phyloP scores from a whole-genome alignment of 2,888 invertebrate genomes.

The Spilosoma lubricipeda region DNA sequence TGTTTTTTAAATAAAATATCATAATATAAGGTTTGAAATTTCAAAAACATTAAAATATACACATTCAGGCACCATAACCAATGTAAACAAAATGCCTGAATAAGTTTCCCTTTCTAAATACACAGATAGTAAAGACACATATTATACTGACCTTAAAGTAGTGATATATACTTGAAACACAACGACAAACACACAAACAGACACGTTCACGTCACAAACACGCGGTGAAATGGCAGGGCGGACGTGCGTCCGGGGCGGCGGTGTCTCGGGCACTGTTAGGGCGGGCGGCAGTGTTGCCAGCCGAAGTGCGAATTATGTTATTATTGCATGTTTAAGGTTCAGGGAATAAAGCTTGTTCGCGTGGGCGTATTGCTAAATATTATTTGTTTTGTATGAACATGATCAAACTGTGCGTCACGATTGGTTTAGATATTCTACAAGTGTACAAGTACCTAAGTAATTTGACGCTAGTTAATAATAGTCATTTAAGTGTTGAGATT shows the following conservation, averaged over 20 bases:
- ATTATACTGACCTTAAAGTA: constrained; percentile 18
- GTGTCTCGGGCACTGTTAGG: constrained; percentile 66
- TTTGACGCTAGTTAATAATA: neutral
- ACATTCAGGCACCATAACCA: constrained; percentile 9
- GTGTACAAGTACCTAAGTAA: no score
- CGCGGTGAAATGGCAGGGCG: constrained; percentile 62
- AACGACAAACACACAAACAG: constrained; percentile 60
- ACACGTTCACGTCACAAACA: constrained; percentile 58
- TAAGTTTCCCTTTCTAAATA: neutral
- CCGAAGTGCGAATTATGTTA: constrained; percentile 49
- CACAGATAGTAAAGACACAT: neutral
- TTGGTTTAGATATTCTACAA: neutral
- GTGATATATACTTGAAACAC: constrained; percentile 24
- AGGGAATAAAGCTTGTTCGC: constrained; percentile 22
- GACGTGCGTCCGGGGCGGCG: constrained; percentile 69
- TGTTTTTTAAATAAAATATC: neutral
- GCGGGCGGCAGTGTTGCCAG: constrained; percentile 65
- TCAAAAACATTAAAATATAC: constrained; percentile 14
- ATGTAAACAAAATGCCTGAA: constrained; percentile 23
- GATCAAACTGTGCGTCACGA: neutral
- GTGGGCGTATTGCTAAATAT: constrained; percentile 2
- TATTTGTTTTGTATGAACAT: neutral
- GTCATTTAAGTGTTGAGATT: neutral
- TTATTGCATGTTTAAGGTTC: constrained; percentile 40
- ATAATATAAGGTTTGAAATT: constrained; percentile 2